Evolutionary conservation across 2,113 vertebrate genomes (phyloP), one percentile per base, ranked within the genome.

Genomic region (Bufo gargarizans): DNA sequence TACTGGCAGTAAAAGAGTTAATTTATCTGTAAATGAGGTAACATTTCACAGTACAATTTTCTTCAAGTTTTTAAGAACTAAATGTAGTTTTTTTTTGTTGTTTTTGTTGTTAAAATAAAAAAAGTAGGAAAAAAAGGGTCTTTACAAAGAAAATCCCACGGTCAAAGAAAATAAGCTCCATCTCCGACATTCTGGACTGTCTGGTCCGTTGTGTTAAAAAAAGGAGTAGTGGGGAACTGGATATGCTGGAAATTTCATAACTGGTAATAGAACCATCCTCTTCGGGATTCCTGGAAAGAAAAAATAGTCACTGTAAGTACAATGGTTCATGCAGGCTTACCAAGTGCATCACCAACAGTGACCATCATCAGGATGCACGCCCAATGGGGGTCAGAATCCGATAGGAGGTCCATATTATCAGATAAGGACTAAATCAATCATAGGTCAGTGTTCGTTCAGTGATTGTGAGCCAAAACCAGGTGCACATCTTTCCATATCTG

Each of bases 221-320:
- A 98, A 99, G 94, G 97, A 97, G 95, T 98, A 99, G 96, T 98
- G 98, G 93, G 97, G 97, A 94, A 99, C 93, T 93, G 98, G 96
- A 94, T 97, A 99, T 96, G 97, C 94, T 93, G 98, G 98, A 93
- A 99, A 95, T 97, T 99, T 99, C 98, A 99, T 98, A 96, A 99
- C 95, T 94, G 98, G 98, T 95, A 99, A 99, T 97, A 99, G 98
- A 97, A 99, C 96, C 98, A 99, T 99, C 98, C 98, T 98, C 97
- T 99, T 99, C 96, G 98, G 97, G 93, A 99, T 97, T 98, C 98
- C 98, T 99, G 96, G 91, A 95, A 96, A 97, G 95, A 96, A 94
- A 97, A 97, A 95, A 99, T 0, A 58, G 6, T 33, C 4, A 43
- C 22, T 19, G 50, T 80, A 56, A 80, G 55, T 33, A 16, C 77